phyloP scores from a whole-genome alignment of 2,797 vertebrate genomes.

The Gymnoscopelus microlampas region DNA sequence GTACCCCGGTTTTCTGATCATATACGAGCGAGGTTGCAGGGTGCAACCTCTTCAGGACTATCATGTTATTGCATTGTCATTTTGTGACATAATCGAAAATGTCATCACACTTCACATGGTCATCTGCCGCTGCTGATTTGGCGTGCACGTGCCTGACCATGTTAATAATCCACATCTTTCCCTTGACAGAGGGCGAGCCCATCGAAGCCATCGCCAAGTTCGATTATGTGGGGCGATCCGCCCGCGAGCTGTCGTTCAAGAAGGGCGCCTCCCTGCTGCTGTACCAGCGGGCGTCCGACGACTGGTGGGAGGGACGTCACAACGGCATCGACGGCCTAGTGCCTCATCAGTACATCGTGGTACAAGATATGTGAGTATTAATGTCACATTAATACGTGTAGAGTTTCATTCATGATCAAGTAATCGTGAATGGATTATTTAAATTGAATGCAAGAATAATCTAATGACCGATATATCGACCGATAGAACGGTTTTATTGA shows the following conservation, averaged over 20 bases:
- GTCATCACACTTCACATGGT: too few relatives aligned
- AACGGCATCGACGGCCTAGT: slow-evolving; percentile 97
- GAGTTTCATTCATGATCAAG: not conserved
- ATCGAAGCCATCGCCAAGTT: slow-evolving; percentile 99
- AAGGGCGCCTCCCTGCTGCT: slow-evolving; percentile 97
- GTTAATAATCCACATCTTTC: slow-evolving; percentile 34
- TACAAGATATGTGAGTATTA: slow-evolving; percentile 96
- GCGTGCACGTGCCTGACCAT: too few relatives aligned
- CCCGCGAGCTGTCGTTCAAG: slow-evolving; percentile 97
- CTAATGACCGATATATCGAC: too few relatives aligned
- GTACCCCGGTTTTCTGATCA: too few relatives aligned
- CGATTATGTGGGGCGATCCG: slow-evolving; percentile 94
- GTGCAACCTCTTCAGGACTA: too few relatives aligned
- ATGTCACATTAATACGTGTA: not conserved
- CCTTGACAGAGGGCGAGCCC: slow-evolving; percentile 90
- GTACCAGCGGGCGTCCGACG: slow-evolving; percentile 95
- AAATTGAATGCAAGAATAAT: too few relatives aligned
- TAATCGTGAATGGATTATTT: not conserved
- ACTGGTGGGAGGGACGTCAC: slow-evolving; percentile 99
- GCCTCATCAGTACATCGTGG: slow-evolving; percentile 98
- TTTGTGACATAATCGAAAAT: too few relatives aligned
- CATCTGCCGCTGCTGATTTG: too few relatives aligned
- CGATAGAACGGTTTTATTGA: too few relatives aligned
- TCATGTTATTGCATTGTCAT: too few relatives aligned
- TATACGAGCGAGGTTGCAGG: too few relatives aligned